Evolutionary conservation across 2,888 invertebrate species (phyloP).

Genomic region (Leptopilina myrica): DNA sequence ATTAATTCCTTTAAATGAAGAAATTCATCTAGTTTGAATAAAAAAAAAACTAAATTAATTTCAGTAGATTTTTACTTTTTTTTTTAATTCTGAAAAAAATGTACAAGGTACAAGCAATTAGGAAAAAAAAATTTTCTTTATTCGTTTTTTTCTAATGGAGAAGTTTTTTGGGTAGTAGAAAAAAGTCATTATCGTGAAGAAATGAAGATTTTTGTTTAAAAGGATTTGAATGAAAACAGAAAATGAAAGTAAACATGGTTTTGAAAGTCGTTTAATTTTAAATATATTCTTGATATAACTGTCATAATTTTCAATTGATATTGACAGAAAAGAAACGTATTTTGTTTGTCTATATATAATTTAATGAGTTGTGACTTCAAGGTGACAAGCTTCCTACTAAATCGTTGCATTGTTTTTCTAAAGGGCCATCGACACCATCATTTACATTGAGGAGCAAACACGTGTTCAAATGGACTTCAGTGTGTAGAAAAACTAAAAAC

Average conservation of each 20-base stretch:
- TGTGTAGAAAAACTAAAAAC: slow-evolving; percentile 27
- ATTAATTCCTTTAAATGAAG: too few species aligned
- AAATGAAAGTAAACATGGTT: neutral
- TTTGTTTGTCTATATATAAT: slow-evolving; percentile 29
- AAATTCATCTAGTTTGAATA: too few species aligned
- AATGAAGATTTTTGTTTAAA: neutral
- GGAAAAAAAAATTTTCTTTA: too few species aligned
- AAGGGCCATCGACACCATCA: slow-evolving; percentile 21
- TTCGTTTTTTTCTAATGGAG: too few species aligned
- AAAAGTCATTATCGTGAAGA: neutral
- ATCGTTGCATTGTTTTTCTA: slow-evolving; percentile 17
- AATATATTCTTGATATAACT: neutral
- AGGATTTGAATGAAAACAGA: neutral
- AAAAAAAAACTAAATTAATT: too few species aligned
- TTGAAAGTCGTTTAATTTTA: neutral
- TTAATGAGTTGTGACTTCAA: slow-evolving; percentile 5
- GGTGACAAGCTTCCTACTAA: slow-evolving; percentile 11
- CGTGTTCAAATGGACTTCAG: neutral
- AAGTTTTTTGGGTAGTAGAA: neutral
- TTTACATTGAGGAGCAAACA: neutral
- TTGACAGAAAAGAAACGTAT: slow-evolving; percentile 4
- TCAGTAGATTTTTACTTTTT: too few species aligned
- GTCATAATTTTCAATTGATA: slow-evolving; percentile 29
- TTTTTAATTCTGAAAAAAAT: too few species aligned
- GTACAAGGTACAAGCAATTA: too few species aligned